A percentile compares a stretch with the other conserved stretches of the same genome.
Evolutionary conservation across 2,888 invertebrate genomes (phyloP).

Genomic region (Calliphora vomitoria): DNA sequence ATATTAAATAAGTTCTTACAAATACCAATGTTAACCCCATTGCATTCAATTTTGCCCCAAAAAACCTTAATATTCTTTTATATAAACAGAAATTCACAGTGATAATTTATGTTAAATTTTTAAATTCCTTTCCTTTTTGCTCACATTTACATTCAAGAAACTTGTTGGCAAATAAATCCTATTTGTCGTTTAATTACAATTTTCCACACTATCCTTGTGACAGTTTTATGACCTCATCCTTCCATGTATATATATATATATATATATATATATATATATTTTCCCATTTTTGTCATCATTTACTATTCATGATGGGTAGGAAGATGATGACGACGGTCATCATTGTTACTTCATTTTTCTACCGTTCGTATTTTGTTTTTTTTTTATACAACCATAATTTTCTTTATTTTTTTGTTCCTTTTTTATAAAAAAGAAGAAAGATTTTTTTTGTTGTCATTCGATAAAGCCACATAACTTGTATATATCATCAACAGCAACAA

Average conservation of each 20-base stretch:
- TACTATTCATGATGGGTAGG: constrained; percentile 21
- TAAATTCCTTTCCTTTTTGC: not conserved
- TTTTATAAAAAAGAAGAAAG: not conserved
- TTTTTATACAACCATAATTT: constrained; percentile 34
- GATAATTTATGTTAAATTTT: not conserved
- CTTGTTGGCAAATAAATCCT: constrained; percentile 68
- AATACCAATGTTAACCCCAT: too few relatives aligned
- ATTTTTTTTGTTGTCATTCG: constrained; percentile 33
- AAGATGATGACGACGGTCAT: constrained; percentile 37
- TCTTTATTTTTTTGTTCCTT: constrained; percentile 28
- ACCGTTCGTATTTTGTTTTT: not conserved
- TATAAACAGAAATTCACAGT: too few relatives aligned
- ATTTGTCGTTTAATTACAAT: constrained; percentile 72
- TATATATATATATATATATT: too few relatives aligned
- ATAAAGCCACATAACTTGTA: constrained; percentile 61
- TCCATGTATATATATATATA: not conserved
- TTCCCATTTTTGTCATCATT: constrained; percentile 3
- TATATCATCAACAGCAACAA: constrained; percentile 31
- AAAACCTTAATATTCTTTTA: too few relatives aligned
- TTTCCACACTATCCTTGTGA: constrained; percentile 71
- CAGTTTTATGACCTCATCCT: constrained; percentile 69
- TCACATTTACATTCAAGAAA: not conserved
- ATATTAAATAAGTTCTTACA: too few relatives aligned
- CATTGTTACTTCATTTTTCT: constrained; percentile 41
- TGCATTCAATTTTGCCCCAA: too few relatives aligned